Conservation (phyloP, 2,888 invertebrate genomes). For the Torymus aiolomorphi region DNA sequence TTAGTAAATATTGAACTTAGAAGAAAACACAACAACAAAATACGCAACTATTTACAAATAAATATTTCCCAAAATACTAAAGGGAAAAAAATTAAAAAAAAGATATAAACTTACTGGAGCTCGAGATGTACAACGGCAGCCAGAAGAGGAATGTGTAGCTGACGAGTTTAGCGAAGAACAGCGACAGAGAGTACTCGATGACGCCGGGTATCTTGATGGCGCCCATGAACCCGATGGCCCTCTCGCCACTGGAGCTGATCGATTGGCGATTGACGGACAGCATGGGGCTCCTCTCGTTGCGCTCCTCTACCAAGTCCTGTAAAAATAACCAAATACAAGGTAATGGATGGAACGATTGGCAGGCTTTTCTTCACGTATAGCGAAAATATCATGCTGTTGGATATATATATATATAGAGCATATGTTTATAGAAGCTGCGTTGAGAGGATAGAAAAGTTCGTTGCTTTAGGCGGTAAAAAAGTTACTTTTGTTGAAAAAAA, state of each 20-base stretch:
- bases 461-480: too few relatives aligned
- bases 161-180: conserved; percentile 97
- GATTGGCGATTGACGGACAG: conserved; percentile 65
- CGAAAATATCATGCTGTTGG: too few relatives aligned
- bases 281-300: conserved; percentile 74
- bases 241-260: conserved; percentile 67
- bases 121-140: conserved; percentile 93
- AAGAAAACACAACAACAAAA: neutral
- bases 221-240: conserved; percentile 85
- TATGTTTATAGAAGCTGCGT: too few relatives aligned
- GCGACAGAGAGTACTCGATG: conserved; percentile 91
- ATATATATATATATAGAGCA: too few relatives aligned
- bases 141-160: conserved; percentile 98
- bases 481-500: neutral
- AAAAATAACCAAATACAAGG: conserved; percentile 32
- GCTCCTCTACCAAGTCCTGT: conserved; percentile 60
- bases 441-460: too few relatives aligned
- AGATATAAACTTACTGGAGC: conserved; percentile 83
- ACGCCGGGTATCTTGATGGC: conserved; percentile 94
- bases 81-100: conserved; percentile 7
- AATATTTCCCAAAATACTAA: neutral
- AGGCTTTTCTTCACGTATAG: too few relatives aligned
- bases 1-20: too few relatives aligned
- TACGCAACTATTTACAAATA: neutral
- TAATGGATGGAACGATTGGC: neutral